Evolutionary conservation across 1,140 invertebrate genomes (phyloP).

Genomic region (Danaus melanippus): DNA sequence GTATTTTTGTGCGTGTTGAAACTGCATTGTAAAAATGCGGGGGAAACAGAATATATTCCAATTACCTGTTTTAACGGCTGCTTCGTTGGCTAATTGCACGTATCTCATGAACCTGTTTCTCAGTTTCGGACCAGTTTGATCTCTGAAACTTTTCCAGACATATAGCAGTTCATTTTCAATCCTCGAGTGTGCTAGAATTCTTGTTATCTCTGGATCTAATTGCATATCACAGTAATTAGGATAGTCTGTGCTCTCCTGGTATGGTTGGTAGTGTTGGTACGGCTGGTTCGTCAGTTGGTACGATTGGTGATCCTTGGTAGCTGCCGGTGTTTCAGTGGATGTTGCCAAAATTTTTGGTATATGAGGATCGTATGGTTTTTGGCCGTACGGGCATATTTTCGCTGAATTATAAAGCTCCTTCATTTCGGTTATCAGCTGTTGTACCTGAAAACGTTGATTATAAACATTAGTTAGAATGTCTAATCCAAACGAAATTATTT

Average conservation of each 20-base stretch:
- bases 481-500: too few species aligned
- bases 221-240: conserved; percentile 77
- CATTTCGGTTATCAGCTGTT: conserved; percentile 84
- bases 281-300: conserved; percentile 46
- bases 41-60: conserved; percentile 12
- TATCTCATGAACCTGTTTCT: conserved; percentile 84
- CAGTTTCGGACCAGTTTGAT: conserved; percentile 82
- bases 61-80: conserved; percentile 81
- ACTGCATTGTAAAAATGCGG: background rate
- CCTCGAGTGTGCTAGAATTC: conserved; percentile 80
- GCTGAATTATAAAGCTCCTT: conserved; percentile 84
- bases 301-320: conserved; percentile 16
- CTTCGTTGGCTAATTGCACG: conserved; percentile 84
- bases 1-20: too few species aligned
- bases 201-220: conserved; percentile 78
- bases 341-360: conserved; percentile 27
- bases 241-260: conserved; percentile 34
- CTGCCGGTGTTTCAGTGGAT: conserved; percentile 27
- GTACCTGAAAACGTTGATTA: conserved; percentile 72
- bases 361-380: conserved; percentile 59
- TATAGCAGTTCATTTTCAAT: conserved; percentile 81
- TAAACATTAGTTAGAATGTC: too few species aligned
- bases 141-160: conserved; percentile 86
- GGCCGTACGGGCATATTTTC: conserved; percentile 79
- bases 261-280: conserved; percentile 42